Evolutionary conservation across 2,888 invertebrate species (phyloP).

Genomic region (Synanthedon tipuliformis): DNA sequence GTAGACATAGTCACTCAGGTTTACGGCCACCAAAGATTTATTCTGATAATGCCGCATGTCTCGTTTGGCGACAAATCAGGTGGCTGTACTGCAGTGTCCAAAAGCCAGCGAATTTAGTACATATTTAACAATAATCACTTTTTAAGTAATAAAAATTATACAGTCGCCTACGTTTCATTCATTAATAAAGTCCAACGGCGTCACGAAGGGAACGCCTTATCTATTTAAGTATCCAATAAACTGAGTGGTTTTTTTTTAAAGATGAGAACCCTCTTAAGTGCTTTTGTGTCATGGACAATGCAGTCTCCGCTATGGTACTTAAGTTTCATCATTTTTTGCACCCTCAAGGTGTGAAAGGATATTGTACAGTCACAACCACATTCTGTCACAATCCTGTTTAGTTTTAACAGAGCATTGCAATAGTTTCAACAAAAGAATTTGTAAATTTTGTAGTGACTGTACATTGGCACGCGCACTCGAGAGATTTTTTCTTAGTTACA

Average conservation of each 20-base stretch:
- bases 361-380: background rate
- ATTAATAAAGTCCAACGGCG: constrained; percentile 5
- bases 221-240: constrained; percentile 8
- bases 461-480: constrained; percentile 50
- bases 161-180: constrained; percentile 1
- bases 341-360: constrained; percentile 8
- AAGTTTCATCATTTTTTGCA: constrained; percentile 41
- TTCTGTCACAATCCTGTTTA: background rate
- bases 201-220: constrained; percentile 1
- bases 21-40: too few species aligned
- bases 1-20: too few species aligned
- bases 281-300: constrained; percentile 44
- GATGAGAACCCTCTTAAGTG: constrained; percentile 24
- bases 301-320: constrained; percentile 28
- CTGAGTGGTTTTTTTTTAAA: constrained; percentile 7
- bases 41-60: too few species aligned
- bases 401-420: constrained; percentile 13
- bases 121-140: too few species aligned
- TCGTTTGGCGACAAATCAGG: too few species aligned
- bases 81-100: too few species aligned
- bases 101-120: too few species aligned
- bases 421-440: too few species aligned
- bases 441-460: background rate
- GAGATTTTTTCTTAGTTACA: background rate
- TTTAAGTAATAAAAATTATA: background rate